Conservation (phyloP, 2,888 invertebrate species). For the Drosophila lutescens region DNA sequence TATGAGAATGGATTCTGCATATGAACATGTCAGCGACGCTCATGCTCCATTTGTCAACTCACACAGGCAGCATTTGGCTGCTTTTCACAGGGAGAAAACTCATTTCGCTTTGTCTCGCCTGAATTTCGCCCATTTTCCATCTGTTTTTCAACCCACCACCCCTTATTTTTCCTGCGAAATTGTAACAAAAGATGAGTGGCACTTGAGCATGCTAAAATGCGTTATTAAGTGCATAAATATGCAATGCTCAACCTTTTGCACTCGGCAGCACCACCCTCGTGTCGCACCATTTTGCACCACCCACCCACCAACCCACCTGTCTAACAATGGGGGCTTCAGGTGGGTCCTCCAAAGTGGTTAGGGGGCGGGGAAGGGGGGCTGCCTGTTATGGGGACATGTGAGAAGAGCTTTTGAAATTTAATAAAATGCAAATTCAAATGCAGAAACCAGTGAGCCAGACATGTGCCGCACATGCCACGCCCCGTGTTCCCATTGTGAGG, state of each 20-base stretch:
- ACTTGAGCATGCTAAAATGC: constrained; percentile 79
- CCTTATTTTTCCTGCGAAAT: constrained; percentile 12
- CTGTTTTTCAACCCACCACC: neutral
- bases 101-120: constrained; percentile 30
- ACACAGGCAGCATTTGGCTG: constrained; percentile 44
- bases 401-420: constrained; percentile 74
- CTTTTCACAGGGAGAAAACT: constrained; percentile 20
- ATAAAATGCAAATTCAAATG: constrained; percentile 76
- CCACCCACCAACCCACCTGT: constrained; percentile 5
- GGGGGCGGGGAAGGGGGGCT: neutral
- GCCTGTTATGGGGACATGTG: constrained; percentile 43
- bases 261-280: constrained; percentile 18
- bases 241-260: constrained; percentile 61
- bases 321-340: constrained; percentile 63
- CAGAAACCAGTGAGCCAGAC: constrained; percentile 64
- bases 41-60: constrained; percentile 73
- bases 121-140: constrained; percentile 11
- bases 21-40: constrained; percentile 47
- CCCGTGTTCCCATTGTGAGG: constrained; percentile 41
- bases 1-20: constrained; percentile 17
- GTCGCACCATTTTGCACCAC: constrained; percentile 10
- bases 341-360: constrained; percentile 49
- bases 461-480: constrained; percentile 45
- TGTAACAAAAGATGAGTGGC: constrained; percentile 78
- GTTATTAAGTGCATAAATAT: constrained; percentile 81